These are phyloP conservation scores for Anoura caudifer DNA, from an alignment of 2,113 vertebrate genomes.

Conservation along the genomic window DNA sequence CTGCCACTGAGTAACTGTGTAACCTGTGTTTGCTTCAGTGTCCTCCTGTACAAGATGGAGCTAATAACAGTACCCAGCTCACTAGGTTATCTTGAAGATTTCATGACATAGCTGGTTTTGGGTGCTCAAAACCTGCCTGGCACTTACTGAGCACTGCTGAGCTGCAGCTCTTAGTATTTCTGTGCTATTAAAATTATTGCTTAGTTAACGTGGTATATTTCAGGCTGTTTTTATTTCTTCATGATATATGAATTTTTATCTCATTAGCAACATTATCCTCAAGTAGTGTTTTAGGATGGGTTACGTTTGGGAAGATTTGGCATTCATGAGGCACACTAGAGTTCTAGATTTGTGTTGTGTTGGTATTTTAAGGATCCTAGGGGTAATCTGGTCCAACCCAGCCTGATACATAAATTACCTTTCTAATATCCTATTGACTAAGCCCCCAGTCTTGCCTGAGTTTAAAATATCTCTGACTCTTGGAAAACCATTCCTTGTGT, in stretches of 20 bases:
- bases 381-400: neutral
- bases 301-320: conserved; percentile 14
- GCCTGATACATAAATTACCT: neutral
- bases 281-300: conserved; percentile 7
- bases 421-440: conserved; percentile 45
- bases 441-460: conserved; percentile 14
- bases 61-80: neutral
- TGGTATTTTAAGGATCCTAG: conserved; percentile 30
- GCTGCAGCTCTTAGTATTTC: neutral
- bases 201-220: conserved; percentile 3
- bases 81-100: neutral
- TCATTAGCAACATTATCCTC: conserved; percentile 6
- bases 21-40: neutral
- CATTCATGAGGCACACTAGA: neutral
- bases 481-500: conserved; percentile 1
- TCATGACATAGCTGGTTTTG: neutral
- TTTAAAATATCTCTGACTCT: conserved; percentile 11
- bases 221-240: conserved; percentile 32
- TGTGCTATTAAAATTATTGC: neutral
- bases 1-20: neutral
- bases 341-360: neutral
- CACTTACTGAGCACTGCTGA: neutral
- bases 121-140: neutral
- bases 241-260: conserved; percentile 19
- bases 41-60: neutral